phyloP scores from a whole-genome alignment of 2,888 invertebrate species.

The Lepas anatifera region DNA sequence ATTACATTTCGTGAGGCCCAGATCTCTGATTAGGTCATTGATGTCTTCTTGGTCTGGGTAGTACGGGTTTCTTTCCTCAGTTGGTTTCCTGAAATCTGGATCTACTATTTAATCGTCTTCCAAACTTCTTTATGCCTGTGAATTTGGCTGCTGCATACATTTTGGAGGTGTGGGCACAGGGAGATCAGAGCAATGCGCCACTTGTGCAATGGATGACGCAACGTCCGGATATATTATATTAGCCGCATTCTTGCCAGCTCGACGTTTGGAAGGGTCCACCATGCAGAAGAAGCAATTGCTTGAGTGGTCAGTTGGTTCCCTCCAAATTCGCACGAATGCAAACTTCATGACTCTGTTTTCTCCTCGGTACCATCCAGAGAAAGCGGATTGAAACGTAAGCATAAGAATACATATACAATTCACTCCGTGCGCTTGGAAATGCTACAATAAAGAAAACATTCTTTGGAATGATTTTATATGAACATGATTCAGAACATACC shows the following conservation, averaged over 20 bases:
- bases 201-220: slow-evolving; percentile 17
- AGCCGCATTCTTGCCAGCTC: slow-evolving; percentile 16
- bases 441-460: too few relatives aligned
- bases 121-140: background rate
- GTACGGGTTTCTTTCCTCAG: slow-evolving; percentile 16
- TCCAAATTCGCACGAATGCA: slow-evolving; percentile 13
- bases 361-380: background rate
- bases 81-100: background rate
- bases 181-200: slow-evolving; percentile 14
- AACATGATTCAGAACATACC: too few relatives aligned
- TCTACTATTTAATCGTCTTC: background rate
- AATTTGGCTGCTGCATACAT: background rate
- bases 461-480: too few relatives aligned
- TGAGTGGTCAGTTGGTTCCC: slow-evolving; percentile 17
- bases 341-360: slow-evolving; percentile 8
- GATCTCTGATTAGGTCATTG: slow-evolving; percentile 10
- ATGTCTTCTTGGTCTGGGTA: slow-evolving; percentile 3
- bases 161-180: slow-evolving; percentile 7
- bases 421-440: too few relatives aligned
- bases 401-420: too few relatives aligned
- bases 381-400: too few relatives aligned
- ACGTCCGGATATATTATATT: slow-evolving; percentile 18
- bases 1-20: slow-evolving; percentile 14
- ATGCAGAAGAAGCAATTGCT: slow-evolving; percentile 19
- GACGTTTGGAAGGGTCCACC: slow-evolving; percentile 17